phyloP scores from a whole-genome alignment of 2,888 invertebrate species.

The Leptinotarsa haldemani region DNA sequence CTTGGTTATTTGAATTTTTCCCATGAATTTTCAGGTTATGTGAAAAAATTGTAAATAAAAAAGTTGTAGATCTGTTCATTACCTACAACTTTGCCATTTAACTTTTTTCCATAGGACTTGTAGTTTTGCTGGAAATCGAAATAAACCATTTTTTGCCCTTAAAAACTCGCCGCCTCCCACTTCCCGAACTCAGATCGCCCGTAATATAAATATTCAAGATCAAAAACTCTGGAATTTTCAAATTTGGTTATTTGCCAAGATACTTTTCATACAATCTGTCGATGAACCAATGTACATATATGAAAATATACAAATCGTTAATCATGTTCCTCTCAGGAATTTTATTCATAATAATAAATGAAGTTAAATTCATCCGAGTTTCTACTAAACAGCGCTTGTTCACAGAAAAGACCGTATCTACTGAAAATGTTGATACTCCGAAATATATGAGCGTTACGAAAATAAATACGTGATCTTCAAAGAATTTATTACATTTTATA shows the following conservation, averaged over 20 bases:
- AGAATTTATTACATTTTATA: conserved; percentile 27
- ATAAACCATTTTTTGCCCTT: no score
- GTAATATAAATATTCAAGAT: no score
- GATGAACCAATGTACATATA: background rate
- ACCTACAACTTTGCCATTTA: no score
- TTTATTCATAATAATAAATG: conserved; percentile 13
- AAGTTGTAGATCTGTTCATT: no score
- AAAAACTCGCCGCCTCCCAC: no score
- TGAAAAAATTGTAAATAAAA: no score
- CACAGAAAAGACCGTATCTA: conserved; percentile 4
- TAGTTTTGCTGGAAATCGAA: no score
- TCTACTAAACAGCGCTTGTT: background rate
- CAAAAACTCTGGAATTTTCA: background rate
- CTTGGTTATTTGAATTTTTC: no score
- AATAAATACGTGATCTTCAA: conserved; percentile 20
- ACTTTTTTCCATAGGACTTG: no score
- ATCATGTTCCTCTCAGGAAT: background rate
- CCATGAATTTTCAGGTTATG: no score
- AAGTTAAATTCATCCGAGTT: background rate
- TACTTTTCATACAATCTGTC: background rate
- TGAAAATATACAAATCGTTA: conserved; percentile 1
- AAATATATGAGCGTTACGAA: conserved; percentile 22
- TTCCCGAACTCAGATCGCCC: no score
- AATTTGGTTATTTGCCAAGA: background rate
- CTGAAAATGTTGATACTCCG: conserved; percentile 10